phyloP scores from a whole-genome alignment of 2,888 invertebrate species.

The Drosophila sordidula region DNA sequence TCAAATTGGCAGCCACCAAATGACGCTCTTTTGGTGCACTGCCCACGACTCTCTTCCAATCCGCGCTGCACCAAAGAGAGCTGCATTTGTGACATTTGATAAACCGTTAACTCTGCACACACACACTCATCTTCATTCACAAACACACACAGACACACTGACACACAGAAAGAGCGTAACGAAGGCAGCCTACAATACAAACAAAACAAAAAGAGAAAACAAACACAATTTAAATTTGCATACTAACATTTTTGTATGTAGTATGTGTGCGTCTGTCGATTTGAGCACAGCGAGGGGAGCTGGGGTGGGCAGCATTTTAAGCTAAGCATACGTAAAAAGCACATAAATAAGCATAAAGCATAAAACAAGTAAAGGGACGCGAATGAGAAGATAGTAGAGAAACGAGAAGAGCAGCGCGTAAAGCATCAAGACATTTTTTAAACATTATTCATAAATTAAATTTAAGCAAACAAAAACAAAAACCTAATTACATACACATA shows the following conservation, averaged over 20 bases:
- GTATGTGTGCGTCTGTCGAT: constrained; percentile 45
- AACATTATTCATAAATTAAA: constrained; percentile 75
- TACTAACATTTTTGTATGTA: constrained; percentile 40
- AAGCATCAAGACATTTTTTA: constrained; percentile 75
- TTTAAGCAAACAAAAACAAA: constrained; percentile 60
- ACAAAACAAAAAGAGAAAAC: constrained; percentile 11
- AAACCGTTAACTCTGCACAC: constrained; percentile 44
- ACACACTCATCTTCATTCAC: constrained; percentile 6
- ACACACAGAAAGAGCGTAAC: constrained; percentile 21
- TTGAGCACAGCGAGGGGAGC: constrained; percentile 30
- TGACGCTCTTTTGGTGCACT: constrained; percentile 36
- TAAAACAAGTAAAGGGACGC: constrained; percentile 23
- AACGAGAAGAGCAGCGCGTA: constrained; percentile 51
- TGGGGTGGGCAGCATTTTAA: constrained; percentile 34
- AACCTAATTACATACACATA: constrained; percentile 46
- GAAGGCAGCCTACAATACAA: constrained; percentile 30
- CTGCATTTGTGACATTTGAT: constrained; percentile 35
- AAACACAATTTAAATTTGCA: constrained; percentile 30
- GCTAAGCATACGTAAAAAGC: constrained; percentile 61
- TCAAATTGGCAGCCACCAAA: constrained; percentile 52
- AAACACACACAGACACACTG: constrained; percentile 15
- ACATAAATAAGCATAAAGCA: constrained; percentile 50
- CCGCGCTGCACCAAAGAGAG: constrained; percentile 27
- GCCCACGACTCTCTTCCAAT: constrained; percentile 9
- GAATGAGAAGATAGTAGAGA: constrained; percentile 35